Evolutionary conservation across 1,140 invertebrate species (phyloP), one percentile per base, ranked within the genome.

Genomic region (Anastrepha obliqua): DNA sequence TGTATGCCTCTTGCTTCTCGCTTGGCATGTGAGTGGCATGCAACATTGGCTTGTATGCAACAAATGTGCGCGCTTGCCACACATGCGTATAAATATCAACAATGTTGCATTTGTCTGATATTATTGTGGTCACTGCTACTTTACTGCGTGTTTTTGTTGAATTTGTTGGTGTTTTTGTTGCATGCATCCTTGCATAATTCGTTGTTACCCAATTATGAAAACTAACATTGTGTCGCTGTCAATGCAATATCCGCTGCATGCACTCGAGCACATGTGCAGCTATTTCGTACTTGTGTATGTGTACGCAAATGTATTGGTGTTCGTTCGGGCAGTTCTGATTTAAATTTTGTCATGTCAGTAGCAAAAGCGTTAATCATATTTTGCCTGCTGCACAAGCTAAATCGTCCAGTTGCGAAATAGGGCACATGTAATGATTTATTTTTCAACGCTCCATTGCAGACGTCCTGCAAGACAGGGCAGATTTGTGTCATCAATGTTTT

Each of bases 181-280:
- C 62, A 17, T 15, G 51, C 88, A 9, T 20, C 47, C 47, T 90
- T 89, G 90, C 90, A 91, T 92, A 91, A 92, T 91, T 90, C 91
- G 91, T 90, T 92, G 89, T 91, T 92, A 91, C 90, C 91, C 91
- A 92, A 92, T 92, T 92, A 92, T 90, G 91, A 89, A 88, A 88
- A 89, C 90, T 91, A 92, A 91, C 91, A 92, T 91, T 91, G 51
- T 59, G 51, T 55, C 44, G 42, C 67, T 74, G 42, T 74, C 67
- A 74, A 47, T 47, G 67, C 67, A 74, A n/a, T 74, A 39, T 55
- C 3, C 51, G 51, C 51, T 55, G 51, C 51, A 8, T 55, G 51
- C 51, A 55, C 51, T 55, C 51, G 51, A 8, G 11, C 51, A 55
- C 51, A 55, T 55, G 51, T 55, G 11, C 51, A 55, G 51, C 11